phyloP scores from a whole-genome alignment of 2,888 invertebrate species.

The Trissolcus japonicus region DNA sequence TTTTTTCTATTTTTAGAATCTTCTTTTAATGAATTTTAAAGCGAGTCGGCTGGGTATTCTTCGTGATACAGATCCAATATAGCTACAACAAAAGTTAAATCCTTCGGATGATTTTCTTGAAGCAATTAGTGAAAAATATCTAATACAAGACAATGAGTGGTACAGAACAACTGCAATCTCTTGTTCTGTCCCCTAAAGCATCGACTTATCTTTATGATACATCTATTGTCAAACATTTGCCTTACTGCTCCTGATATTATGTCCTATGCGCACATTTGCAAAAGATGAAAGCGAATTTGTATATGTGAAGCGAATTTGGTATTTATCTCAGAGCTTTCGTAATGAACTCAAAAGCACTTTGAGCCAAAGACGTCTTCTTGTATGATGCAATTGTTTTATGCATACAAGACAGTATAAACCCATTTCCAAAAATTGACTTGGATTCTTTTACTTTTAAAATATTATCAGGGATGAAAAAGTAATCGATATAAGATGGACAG shows the following conservation, averaged over 20 bases:
- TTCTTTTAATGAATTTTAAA: no score
- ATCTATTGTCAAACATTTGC: slow-evolving; percentile 47
- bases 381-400: slow-evolving; percentile 12
- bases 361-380: slow-evolving; percentile 21
- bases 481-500: no score
- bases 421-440: not conserved
- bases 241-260: slow-evolving; percentile 24
- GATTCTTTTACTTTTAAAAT: no score
- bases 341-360: slow-evolving; percentile 40
- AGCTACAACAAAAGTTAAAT: not conserved
- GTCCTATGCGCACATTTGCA: slow-evolving; percentile 20
- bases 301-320: slow-evolving; percentile 23
- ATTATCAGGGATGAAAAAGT: no score
- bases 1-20: no score
- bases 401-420: not conserved
- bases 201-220: slow-evolving; percentile 41
- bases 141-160: slow-evolving; percentile 17
- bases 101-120: not conserved
- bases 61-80: no score
- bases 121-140: slow-evolving; percentile 27
- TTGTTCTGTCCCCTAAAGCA: slow-evolving; percentile 29
- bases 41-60: no score
- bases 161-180: slow-evolving; percentile 25
- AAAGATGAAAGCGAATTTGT: slow-evolving; percentile 45
- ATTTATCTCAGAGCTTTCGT: slow-evolving; percentile 24